Evolutionary conservation across 2,888 invertebrate species (phyloP), one percentile per base, ranked within the genome.

Genomic region (Drosophila nr. perissopoda): DNA sequence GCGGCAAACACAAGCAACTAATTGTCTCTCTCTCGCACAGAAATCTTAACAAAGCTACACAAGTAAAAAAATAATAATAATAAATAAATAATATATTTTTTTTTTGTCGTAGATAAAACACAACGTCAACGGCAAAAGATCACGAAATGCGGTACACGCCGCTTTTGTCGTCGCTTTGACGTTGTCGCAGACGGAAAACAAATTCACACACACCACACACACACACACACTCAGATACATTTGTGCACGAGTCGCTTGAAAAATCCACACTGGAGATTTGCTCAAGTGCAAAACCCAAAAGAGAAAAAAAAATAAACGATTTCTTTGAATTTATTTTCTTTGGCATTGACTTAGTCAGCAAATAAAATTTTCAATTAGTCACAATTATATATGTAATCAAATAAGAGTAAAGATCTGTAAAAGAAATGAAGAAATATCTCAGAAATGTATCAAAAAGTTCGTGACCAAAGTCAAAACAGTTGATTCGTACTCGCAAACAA

Each of bases 41-140:
- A 64, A 70, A 71, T 76, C 81, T 70, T 51, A 53, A 67, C 51
- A 66, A 54, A 75, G 59, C 25, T 46, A 38, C 11, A 77, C 53
- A 76, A 38, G 13, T 29, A 38, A 38, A 69, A 63, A 29, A 49
- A 49, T 11, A 49, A 67, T 59, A 78, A 69, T 70, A 81, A 74
- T 68, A 76, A 76, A 70, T 69, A 56, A 72, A 76, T 66, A 63
- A 74, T 74, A 33, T 33, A 31, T 31, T 68, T 64, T 42, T n/a
- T 36, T 54, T 27, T 25, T 46, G 25, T 46, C 34, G 62, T 74
- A 76, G 89, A 90, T 79, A 86, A 86, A 88, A 58, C 64, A 65
- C 58, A 84, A 84, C 81, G 84, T 84, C 85, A 82, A 84, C 86
- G 76, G 80, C 74, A 69, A 88, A 85, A 89, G 86, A 84, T 89